Evolutionary conservation across 2,888 invertebrate species (phyloP).

Genomic region (Cephus spinipes): DNA sequence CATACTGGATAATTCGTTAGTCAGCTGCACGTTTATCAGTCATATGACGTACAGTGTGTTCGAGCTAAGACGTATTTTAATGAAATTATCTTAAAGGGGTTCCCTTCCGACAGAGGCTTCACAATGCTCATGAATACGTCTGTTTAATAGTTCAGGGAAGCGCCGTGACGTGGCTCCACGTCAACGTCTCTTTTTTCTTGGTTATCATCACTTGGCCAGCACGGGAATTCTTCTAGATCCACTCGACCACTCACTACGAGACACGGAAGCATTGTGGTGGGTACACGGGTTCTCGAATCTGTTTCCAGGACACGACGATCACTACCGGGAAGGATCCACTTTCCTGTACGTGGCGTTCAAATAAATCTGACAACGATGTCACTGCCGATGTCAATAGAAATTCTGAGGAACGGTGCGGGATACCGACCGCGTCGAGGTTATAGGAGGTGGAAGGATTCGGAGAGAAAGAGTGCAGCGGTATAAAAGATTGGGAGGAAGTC

Average conservation of each 20-base stretch:
- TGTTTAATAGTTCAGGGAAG: slow-evolving; percentile 28
- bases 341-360: neutral
- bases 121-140: slow-evolving; percentile 10
- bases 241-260: neutral
- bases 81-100: neutral
- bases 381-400: neutral
- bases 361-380: neutral
- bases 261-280: neutral
- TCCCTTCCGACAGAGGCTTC: neutral
- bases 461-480: neutral
- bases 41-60: neutral
- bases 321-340: neutral
- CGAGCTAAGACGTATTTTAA: neutral
- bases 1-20: neutral
- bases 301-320: neutral
- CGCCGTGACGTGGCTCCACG: slow-evolving; percentile 33
- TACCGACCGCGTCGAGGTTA: neutral
- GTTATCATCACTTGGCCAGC: neutral
- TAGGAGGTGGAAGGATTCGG: neutral
- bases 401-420: neutral
- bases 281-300: neutral
- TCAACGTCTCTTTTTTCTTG: slow-evolving; percentile 10
- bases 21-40: neutral
- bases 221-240: neutral
- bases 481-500: neutral